Evolutionary conservation across 2,797 vertebrate genomes (phyloP).

Genomic region (Picus viridis): DNA sequence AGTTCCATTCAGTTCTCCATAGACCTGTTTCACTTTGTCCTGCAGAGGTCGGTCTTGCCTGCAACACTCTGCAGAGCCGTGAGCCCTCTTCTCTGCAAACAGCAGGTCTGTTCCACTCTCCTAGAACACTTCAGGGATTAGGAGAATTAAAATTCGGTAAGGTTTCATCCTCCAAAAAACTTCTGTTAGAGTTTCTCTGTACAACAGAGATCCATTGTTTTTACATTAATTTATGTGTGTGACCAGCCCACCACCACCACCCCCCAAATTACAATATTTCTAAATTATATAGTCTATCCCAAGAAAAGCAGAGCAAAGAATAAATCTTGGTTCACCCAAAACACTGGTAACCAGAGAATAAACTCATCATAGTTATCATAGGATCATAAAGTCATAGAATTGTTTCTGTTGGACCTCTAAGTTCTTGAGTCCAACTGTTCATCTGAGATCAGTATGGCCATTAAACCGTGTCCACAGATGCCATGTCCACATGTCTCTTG

Average conservation of each 20-base stretch:
- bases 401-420: no score
- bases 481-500: no score
- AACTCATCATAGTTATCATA: not conserved
- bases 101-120: not conserved
- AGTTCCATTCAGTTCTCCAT: not conserved
- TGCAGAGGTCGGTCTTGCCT: constrained; percentile 79
- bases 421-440: no score
- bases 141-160: not conserved
- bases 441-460: no score
- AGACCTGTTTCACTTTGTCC: constrained; percentile 24
- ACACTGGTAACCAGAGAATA: not conserved
- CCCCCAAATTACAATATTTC: fast-evolving
- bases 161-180: not conserved
- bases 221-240: not conserved
- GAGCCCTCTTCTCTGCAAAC: not conserved
- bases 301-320: not conserved
- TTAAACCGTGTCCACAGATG: no score
- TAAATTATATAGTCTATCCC: not conserved
- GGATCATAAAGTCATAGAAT: no score
- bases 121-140: not conserved
- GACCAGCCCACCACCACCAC: no score
- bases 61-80: not conserved
- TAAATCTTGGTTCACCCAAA: not conserved
- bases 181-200: not conserved
- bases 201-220: not conserved